These are phyloP conservation scores for Rissa tridactyla DNA, from an alignment of 2,113 vertebrate genomes.

Conservation along the genomic window DNA sequence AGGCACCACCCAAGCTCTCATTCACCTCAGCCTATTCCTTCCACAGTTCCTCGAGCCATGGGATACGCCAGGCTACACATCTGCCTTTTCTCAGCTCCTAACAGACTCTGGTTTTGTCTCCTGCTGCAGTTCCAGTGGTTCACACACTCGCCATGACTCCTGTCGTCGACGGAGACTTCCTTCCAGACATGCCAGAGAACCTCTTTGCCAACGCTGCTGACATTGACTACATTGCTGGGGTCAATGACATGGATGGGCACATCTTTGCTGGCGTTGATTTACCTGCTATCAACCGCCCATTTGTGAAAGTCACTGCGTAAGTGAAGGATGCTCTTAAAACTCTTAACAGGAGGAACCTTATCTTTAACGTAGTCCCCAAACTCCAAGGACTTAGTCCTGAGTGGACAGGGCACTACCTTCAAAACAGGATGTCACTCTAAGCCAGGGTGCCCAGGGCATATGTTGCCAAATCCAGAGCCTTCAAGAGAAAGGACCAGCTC, in stretches of 20 bases:
- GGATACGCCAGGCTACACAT: background rate
- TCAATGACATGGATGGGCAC: slow-evolving; percentile 92
- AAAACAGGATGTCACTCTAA: background rate
- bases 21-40: background rate
- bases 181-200: slow-evolving; percentile 79
- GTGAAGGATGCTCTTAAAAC: background rate
- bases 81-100: background rate
- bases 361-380: background rate
- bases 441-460: background rate
- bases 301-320: slow-evolving; percentile 73
- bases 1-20: background rate
- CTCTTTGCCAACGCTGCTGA: slow-evolving; percentile 84
- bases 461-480: background rate
- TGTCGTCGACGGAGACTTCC: slow-evolving; percentile 89
- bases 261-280: slow-evolving; percentile 80
- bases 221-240: slow-evolving; percentile 85
- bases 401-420: background rate
- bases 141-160: slow-evolving; percentile 77
- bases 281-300: slow-evolving; percentile 75
- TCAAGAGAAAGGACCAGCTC: background rate
- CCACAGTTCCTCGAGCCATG: background rate
- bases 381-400: background rate
- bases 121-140: slow-evolving; percentile 76
- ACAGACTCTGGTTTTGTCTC: background rate
- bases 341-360: background rate